Base-by-base conservation (phyloP, 2,888 invertebrate genomes). In the Xestia ashworthii region DNA sequence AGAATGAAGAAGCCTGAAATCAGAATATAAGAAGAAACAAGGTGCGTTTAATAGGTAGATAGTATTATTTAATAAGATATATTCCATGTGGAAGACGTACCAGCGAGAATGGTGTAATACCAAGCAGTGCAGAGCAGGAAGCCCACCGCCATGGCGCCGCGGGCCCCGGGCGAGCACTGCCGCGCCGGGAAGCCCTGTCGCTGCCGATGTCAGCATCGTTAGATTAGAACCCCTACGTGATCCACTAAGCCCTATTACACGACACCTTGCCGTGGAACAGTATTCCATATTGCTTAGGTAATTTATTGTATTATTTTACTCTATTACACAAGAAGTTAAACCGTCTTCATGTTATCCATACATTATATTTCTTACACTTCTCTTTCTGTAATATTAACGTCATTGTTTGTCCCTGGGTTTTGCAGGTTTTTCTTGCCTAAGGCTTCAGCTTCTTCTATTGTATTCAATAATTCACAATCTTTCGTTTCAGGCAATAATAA, bases 401-500 rank as follows among this genome's bases (percentile, higher is more conserved):
- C 41, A 65, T 74, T 76, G 4, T 38, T 64, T 80, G 74, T 25
- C 38, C 48, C 68, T 73, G n/a, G 48, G 53, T 67, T 64, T 65
- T 50, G 80, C 41, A 72, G 50, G 0, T 0, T 60, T 25, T 82
- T 87, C 64, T 81, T 90, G n/a, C 92, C 92, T 66, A 94, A 90
- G 9, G 93, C 95, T 93, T 98, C 98, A 3, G 98, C 98, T 90
- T 98, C 98, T 90, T 98, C 98, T 72, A 98, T 95, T 0, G 98
- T 98, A 91, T 98, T 98, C 14, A 98, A 97, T 66, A 98, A 93
- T 74, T 97, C 97, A 86, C 98, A 97, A 84, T 98, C 97, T 89
- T 98, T 97, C 1, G 98, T 99, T 96, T 99, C 98, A 3, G 98
- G 99, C 73, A 99, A 93, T 58, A 98, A 93, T 0, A 98, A 89